Conservation (phyloP, 2,797 vertebrate genomes). For the Microctenopoma steveboyesi region DNA sequence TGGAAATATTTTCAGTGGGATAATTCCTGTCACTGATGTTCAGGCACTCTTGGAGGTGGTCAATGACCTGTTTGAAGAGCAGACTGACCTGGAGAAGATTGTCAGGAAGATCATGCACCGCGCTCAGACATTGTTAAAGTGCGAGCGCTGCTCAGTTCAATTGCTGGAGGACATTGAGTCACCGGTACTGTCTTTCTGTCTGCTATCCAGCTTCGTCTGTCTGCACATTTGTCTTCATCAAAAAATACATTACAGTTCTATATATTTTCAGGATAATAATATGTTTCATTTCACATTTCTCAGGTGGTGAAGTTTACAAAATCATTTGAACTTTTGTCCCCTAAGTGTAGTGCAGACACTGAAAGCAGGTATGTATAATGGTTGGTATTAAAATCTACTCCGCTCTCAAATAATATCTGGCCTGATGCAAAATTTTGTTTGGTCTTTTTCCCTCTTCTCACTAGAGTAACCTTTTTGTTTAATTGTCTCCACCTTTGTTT, state of each 20-base stretch:
- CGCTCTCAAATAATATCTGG: slow-evolving; percentile 3
- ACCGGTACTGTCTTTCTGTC: slow-evolving; percentile 84
- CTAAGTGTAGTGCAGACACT: slow-evolving; percentile 95
- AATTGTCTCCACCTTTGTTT: slow-evolving; percentile 26
- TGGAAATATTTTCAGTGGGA: slow-evolving; percentile 23
- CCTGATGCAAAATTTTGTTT: slow-evolving; percentile 16
- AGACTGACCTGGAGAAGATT: slow-evolving; percentile 99
- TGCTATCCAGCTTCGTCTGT: slow-evolving; percentile 31
- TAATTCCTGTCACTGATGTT: slow-evolving; percentile 51
- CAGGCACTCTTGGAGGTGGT: slow-evolving; percentile 98
- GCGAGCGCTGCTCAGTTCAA: slow-evolving; percentile 96
- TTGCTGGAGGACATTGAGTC: slow-evolving; percentile 98
- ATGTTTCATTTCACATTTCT: slow-evolving; percentile 32
- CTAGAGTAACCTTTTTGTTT: slow-evolving; percentile 19
- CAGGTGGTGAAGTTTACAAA: slow-evolving; percentile 99
- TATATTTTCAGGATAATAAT: slow-evolving; percentile 7
- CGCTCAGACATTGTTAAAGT: slow-evolving; percentile 95
- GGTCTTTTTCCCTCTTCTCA: slow-evolving; percentile 6
- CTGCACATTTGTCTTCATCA: slow-evolving; percentile 28
- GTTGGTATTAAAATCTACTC: not conserved
- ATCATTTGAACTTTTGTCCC: slow-evolving; percentile 96
- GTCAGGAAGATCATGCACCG: slow-evolving; percentile 99
- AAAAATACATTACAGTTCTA: slow-evolving; percentile 1
- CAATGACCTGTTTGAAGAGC: slow-evolving; percentile 99
- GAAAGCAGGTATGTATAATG: slow-evolving; percentile 89